Percentiles rank a stretch among this genome's conserved stretches.
Conservation (phyloP, 2,113 vertebrate species). For the Nothobranchius furzeri region DNA sequence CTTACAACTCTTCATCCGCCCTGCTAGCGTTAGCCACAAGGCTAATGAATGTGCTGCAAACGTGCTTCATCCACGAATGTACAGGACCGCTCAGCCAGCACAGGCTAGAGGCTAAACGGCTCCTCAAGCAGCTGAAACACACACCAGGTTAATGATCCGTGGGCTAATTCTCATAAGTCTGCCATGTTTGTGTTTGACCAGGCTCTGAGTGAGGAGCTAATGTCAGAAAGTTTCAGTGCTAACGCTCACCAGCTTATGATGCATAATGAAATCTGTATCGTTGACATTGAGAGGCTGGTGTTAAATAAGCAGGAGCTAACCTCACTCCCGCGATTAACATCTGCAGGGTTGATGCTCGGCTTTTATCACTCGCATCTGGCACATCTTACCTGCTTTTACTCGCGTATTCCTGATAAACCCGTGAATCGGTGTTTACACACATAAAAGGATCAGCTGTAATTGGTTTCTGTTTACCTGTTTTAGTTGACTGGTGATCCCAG, state of each 20-base stretch:
- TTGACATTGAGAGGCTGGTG: slow-evolving; percentile 1
- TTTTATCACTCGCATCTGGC: background rate
- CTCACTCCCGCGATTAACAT: background rate
- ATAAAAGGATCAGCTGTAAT: background rate
- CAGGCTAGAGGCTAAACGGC: slow-evolving; percentile 30
- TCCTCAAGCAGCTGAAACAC: slow-evolving; percentile 15
- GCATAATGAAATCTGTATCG: background rate
- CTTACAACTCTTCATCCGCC: slow-evolving; percentile 40
- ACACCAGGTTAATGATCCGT: slow-evolving; percentile 10
- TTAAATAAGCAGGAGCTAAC: background rate
- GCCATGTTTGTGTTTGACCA: background rate
- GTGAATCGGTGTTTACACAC: background rate
- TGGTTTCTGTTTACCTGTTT: background rate
- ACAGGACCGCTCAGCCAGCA: slow-evolving; percentile 23
- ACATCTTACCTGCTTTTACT: background rate
- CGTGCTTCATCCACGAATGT: slow-evolving; percentile 48
- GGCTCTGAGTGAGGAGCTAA: background rate
- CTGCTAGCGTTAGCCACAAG: slow-evolving; percentile 52
- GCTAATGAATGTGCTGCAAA: slow-evolving; percentile 63
- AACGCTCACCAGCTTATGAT: slow-evolving; percentile 25
- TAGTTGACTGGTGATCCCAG: too few relatives aligned
- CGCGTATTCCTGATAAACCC: background rate
- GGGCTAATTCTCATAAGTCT: background rate
- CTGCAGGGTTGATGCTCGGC: background rate
- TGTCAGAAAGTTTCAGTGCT: slow-evolving; percentile 31